These are phyloP conservation scores for Icerya purchasi DNA, from an alignment of 2,888 invertebrate species.

Conservation along the genomic window DNA sequence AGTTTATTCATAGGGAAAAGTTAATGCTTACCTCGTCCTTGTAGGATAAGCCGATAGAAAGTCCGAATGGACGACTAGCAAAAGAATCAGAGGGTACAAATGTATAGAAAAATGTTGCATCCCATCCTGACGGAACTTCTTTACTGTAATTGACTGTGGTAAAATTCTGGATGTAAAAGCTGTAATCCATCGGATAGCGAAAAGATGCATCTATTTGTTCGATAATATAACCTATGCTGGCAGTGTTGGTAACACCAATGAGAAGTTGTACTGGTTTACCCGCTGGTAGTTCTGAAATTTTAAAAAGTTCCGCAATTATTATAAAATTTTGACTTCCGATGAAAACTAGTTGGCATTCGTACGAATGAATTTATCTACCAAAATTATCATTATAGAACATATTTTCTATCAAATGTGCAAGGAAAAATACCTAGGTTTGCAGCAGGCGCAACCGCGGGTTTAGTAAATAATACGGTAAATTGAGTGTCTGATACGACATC, in stretches of 20 bases:
- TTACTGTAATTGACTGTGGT: conserved; percentile 72
- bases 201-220: conserved; percentile 93
- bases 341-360: neutral
- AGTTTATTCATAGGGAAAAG: too few relatives aligned
- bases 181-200: conserved; percentile 96
- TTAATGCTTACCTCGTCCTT: conserved; percentile 41
- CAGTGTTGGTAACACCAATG: conserved; percentile 90
- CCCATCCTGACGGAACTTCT: conserved; percentile 69
- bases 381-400: neutral
- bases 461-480: conserved; percentile 72
- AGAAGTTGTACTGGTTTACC: conserved; percentile 84
- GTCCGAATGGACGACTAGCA: conserved; percentile 86
- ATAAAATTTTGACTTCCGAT: neutral
- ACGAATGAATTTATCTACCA: neutral
- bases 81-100: conserved; percentile 92
- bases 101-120: conserved; percentile 85
- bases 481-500: too few relatives aligned
- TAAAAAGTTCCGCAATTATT: conserved; percentile 6
- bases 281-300: conserved; percentile 57
- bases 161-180: conserved; percentile 95
- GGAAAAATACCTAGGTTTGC: conserved; percentile 37
- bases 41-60: conserved; percentile 80
- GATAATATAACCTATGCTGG: conserved; percentile 68
- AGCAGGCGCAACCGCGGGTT: conserved; percentile 41
- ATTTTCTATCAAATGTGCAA: neutral